phyloP scores from a whole-genome alignment of 2,888 invertebrate species.

The Acronicta alni region DNA sequence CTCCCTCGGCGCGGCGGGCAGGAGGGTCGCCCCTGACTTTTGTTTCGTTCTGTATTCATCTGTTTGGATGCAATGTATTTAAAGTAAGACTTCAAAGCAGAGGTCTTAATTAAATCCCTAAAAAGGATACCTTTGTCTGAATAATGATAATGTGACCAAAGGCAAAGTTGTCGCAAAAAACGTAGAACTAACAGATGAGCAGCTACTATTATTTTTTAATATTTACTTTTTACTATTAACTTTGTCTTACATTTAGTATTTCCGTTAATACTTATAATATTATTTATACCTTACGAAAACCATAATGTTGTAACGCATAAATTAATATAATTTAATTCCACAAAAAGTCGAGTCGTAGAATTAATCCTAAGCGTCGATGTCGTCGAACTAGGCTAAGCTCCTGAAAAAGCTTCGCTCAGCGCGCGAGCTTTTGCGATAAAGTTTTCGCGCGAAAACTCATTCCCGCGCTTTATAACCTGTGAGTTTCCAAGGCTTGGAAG shows the following conservation, averaged over 20 bases:
- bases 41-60: constrained; percentile 71
- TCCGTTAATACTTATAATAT: too few species aligned
- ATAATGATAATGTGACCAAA: neutral
- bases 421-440: constrained; percentile 75
- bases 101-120: constrained; percentile 44
- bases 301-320: constrained; percentile 8
- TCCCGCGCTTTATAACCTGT: constrained; percentile 84
- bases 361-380: constrained; percentile 52
- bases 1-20: constrained; percentile 74
- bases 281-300: neutral
- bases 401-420: constrained; percentile 71
- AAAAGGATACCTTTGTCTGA: constrained; percentile 17
- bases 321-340: constrained; percentile 26
- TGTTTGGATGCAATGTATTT: constrained; percentile 49
- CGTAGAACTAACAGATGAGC: neutral
- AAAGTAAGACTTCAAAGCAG: constrained; percentile 27
- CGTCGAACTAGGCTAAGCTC: constrained; percentile 67
- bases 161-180: neutral
- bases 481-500: constrained; percentile 74
- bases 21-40: constrained; percentile 79
- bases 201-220: too few species aligned
- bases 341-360: constrained; percentile 44
- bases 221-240: too few species aligned
- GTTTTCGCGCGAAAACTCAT: constrained; percentile 86
- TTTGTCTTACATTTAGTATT: neutral